Evolutionary conservation across 1,140 invertebrate genomes (phyloP).

Genomic region (Augochlora pura): DNA sequence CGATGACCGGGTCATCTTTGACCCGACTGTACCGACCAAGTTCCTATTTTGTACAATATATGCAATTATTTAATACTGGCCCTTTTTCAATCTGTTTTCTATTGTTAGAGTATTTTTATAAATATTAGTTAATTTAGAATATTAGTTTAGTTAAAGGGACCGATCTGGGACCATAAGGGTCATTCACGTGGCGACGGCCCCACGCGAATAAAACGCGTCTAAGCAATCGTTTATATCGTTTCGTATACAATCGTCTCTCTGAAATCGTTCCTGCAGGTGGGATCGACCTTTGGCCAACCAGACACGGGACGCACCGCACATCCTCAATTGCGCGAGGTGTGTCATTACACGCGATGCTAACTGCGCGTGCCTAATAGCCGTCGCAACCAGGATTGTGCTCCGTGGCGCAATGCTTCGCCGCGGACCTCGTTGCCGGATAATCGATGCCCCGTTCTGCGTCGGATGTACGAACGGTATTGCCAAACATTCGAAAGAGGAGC

Average conservation of each 20-base stretch:
- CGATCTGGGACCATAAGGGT: background rate
- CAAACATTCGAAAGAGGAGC: constrained; percentile 32
- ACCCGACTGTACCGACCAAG: too few relatives aligned
- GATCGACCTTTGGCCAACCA: constrained; percentile 62
- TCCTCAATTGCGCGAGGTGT: constrained; percentile 63
- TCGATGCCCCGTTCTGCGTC: constrained; percentile 58
- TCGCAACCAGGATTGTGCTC: constrained; percentile 54
- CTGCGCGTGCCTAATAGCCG: constrained; percentile 64
- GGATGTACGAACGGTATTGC: constrained; percentile 27
- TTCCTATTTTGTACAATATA: too few relatives aligned
- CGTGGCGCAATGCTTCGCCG: constrained; percentile 50
- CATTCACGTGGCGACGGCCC: too few relatives aligned
- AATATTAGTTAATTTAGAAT: too few relatives aligned
- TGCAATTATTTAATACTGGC: too few relatives aligned
- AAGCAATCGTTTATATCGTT: constrained; percentile 37
- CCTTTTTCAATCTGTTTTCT: too few relatives aligned
- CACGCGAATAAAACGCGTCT: too few relatives aligned
- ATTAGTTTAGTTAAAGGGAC: too few relatives aligned
- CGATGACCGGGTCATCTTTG: too few relatives aligned
- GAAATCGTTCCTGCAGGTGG: constrained; percentile 32
- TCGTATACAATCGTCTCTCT: constrained; percentile 18
- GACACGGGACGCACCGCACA: constrained; percentile 58
- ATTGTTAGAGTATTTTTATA: too few relatives aligned
- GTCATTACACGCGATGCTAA: constrained; percentile 65
- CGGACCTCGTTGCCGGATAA: constrained; percentile 59